Evolutionary conservation across 1,140 invertebrate genomes (phyloP), one percentile per base, ranked within the genome.

Genomic region (Muscidifurax raptorellus): DNA sequence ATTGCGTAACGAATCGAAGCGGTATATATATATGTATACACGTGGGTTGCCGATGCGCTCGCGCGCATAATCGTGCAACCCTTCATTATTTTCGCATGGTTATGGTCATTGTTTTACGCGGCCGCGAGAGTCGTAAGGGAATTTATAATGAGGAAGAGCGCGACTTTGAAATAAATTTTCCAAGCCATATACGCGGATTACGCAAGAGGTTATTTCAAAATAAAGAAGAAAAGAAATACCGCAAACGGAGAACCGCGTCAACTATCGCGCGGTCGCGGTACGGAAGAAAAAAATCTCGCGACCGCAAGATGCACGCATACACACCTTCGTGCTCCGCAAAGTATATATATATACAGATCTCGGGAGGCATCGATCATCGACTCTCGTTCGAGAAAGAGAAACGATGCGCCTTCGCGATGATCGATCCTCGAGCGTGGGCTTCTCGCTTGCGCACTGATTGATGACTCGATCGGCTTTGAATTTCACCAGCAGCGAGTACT

Each of bases 351-450:
- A 40, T 15, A 47, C 40, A 47, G 40, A 76, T 76, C 74, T 47
- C n/a, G n/a, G 30, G 74, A n/a, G 18, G 76, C 44, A 78, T 78
- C 44, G 52, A 78, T 78, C 76, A 78, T 64, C 76, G 28, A 64
- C n/a, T 52, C 75, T 47, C 28, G 12, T 52, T 25, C 40, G 25
- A 76, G 44, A 52, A 52, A 76, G 36, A 72, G 25, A 71, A 32
- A 71, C 52, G 30, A 71, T 28, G 15, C 30, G 67, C 18, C 6
- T 44, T 7, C 4, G 15, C 32, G 40, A 83, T 83, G 64, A 78
- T 78, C 59, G 52, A 83, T 83, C 64, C 59, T 25, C 66, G n/a
- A n/a, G 66, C 66, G 27, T n/a, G 30, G 40, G 52, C 22, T 12
- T 28, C 44, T 12, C 52, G 32, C n/a, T 27, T 27, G 44, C 44